These are phyloP conservation scores for Eupristina koningsbergeri DNA, from an alignment of 1,140 invertebrate species.

Conservation along the genomic window DNA sequence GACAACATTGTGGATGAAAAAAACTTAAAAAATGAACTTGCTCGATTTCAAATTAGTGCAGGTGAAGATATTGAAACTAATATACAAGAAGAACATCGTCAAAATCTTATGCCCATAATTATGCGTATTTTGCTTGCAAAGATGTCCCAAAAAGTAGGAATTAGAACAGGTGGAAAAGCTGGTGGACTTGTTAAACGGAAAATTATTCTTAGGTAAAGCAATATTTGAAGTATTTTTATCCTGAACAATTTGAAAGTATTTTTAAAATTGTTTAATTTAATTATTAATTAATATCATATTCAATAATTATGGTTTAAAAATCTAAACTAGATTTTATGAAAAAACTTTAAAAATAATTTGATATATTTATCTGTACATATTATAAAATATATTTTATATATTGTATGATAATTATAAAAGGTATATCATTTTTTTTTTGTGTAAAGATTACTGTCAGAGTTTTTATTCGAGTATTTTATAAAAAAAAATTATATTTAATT, in stretches of 20 bases:
- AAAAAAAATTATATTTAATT: too few relatives aligned
- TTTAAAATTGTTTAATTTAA: background rate
- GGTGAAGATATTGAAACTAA: constrained; percentile 79
- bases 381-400: too few relatives aligned
- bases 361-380: too few relatives aligned
- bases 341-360: too few relatives aligned
- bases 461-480: too few relatives aligned
- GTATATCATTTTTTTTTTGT: too few relatives aligned
- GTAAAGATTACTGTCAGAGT: too few relatives aligned
- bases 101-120: constrained; percentile 84
- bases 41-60: constrained; percentile 83
- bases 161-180: constrained; percentile 81
- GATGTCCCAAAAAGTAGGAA: constrained; percentile 84
- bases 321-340: too few relatives aligned
- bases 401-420: too few relatives aligned
- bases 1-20: constrained; percentile 88
- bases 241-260: background rate
- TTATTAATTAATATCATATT: too few relatives aligned
- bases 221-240: background rate
- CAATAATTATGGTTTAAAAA: too few relatives aligned
- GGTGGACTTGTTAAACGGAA: constrained; percentile 80
- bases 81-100: constrained; percentile 82
- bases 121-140: constrained; percentile 92
- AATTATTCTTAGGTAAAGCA: constrained; percentile 77
- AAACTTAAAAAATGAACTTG: constrained; percentile 88